Conservation (phyloP, 35 echinoderm and acorn worm genomes). For the Diadema setosum region DNA sequence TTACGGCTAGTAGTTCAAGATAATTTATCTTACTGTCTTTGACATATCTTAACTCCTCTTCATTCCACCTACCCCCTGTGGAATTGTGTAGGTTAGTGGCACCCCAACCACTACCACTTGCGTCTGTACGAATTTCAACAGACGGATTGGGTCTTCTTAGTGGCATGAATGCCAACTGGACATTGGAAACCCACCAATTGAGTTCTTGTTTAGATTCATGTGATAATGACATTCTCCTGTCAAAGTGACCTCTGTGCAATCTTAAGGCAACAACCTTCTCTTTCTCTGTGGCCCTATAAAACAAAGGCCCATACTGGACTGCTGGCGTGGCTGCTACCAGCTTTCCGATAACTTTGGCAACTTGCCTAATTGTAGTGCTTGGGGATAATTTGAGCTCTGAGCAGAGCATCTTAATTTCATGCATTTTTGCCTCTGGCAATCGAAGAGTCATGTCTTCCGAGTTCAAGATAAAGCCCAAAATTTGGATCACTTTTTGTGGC, state of each 20-base stretch:
- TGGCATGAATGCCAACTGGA: background rate
- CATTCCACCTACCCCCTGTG: constrained; percentile 53
- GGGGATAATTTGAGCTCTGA: background rate
- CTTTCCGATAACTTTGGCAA: constrained; percentile 12
- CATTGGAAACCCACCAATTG: constrained; percentile 23
- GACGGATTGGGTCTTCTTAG: background rate
- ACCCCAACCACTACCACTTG: constrained; percentile 42
- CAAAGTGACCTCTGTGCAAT: constrained; percentile 27
- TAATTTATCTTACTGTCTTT: constrained; percentile 36
- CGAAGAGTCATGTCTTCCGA: background rate
- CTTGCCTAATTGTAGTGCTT: background rate
- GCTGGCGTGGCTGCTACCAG: constrained; percentile 36
- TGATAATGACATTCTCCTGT: background rate
- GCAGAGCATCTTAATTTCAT: background rate
- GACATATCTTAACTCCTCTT: background rate
- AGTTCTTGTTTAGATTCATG: background rate
- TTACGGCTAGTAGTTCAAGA: constrained; percentile 23
- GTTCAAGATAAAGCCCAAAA: background rate
- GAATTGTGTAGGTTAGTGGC: background rate
- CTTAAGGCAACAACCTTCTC: constrained; percentile 26
- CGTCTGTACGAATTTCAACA: constrained; percentile 18
- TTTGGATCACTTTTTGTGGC: background rate
- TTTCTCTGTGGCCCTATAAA: constrained; percentile 30
- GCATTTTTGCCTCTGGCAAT: background rate
- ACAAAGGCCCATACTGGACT: constrained; percentile 28